These are phyloP conservation scores for Drosophila parvula DNA, from an alignment of 1,140 invertebrate genomes.

Conservation along the genomic window DNA sequence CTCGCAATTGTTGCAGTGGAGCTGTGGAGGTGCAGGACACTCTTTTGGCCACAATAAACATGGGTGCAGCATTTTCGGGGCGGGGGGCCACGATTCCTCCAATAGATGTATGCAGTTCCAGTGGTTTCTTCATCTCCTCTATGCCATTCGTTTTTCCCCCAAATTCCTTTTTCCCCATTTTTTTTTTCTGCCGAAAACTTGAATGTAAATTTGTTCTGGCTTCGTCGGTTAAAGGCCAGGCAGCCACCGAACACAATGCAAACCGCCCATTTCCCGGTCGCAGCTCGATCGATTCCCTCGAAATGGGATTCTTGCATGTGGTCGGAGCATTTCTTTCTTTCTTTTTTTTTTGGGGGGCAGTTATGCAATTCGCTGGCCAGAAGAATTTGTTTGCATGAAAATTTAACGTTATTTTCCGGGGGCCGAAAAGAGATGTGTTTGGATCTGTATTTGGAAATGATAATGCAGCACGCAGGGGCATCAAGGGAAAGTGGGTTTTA, in stretches of 20 bases:
- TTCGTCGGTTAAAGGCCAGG: slow-evolving; percentile 34
- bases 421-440: no score
- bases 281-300: slow-evolving; percentile 42
- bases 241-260: slow-evolving; percentile 46
- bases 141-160: slow-evolving; percentile 23
- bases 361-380: slow-evolving; percentile 19
- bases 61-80: slow-evolving; percentile 57
- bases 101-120: slow-evolving; percentile 36
- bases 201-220: slow-evolving; percentile 69
- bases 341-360: no score
- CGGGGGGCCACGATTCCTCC: slow-evolving; percentile 40
- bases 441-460: neutral
- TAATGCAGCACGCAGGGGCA: neutral
- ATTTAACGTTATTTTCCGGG: neutral
- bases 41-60: slow-evolving; percentile 53
- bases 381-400: slow-evolving; percentile 5
- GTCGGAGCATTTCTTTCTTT: slow-evolving; percentile 13
- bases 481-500: neutral
- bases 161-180: slow-evolving; percentile 13
- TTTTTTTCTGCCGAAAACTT: slow-evolving; percentile 53
- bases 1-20: neutral
- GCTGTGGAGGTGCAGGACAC: slow-evolving; percentile 17
- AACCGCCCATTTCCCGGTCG: slow-evolving; percentile 43
- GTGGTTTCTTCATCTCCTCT: slow-evolving; percentile 17
- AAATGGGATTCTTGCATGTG: slow-evolving; percentile 37